Evolutionary conservation across 2,888 invertebrate genomes (phyloP).

Genomic region (Acronicta leporina): DNA sequence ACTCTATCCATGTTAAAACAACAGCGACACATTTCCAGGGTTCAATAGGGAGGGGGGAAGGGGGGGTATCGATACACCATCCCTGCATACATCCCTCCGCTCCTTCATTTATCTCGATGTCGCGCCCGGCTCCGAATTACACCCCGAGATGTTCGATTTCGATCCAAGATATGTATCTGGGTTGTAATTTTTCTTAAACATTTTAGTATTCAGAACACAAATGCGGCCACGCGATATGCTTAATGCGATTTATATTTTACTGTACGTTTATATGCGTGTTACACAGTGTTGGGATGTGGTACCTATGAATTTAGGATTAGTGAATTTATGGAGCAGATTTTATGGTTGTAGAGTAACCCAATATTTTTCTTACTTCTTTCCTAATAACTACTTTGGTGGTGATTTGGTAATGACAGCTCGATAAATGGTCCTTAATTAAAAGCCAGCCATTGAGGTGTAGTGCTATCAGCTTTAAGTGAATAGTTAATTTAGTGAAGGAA

Average conservation of each 20-base stretch:
- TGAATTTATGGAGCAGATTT: conserved; percentile 13
- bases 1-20: conserved; percentile 55
- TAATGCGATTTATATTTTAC: conserved; percentile 67
- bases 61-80: conserved; percentile 58
- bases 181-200: conserved; percentile 80
- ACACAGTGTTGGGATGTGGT: conserved; percentile 25
- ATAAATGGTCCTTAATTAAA: too few species aligned
- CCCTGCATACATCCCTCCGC: conserved; percentile 54
- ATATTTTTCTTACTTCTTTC: too few species aligned
- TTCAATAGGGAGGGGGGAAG: conserved; percentile 56
- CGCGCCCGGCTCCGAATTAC: conserved; percentile 70
- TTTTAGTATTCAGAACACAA: conserved; percentile 78
- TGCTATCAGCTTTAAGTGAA: too few species aligned
- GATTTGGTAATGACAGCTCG: too few species aligned
- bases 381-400: too few species aligned
- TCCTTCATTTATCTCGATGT: conserved; percentile 74
- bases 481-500: too few species aligned
- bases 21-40: conserved; percentile 64
- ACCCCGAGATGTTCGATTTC: conserved; percentile 74
- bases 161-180: conserved; percentile 77
- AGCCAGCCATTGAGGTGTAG: too few species aligned
- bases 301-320: background rate
- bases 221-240: conserved; percentile 68
- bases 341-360: background rate
- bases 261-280: conserved; percentile 44